Conservation (phyloP, 2,797 vertebrate genomes). For the Cottoperca gobio region DNA sequence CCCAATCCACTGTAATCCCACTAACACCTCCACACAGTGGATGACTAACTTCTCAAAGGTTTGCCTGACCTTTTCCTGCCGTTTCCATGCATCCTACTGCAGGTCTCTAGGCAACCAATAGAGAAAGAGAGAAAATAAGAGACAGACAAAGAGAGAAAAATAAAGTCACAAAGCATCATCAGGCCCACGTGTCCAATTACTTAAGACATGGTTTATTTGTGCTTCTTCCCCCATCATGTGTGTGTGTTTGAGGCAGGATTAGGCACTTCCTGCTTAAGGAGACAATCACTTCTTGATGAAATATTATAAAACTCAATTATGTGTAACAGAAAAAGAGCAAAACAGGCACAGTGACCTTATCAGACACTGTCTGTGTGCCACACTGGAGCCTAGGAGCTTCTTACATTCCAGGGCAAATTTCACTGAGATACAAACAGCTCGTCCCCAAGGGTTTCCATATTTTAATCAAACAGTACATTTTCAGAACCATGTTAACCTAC, state of each 20-base stretch:
- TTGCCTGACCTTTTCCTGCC: conserved; percentile 80
- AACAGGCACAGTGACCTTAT: conserved; percentile 55
- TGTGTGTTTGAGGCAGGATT: neutral
- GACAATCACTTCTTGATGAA: conserved; percentile 8
- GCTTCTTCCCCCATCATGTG: conserved; percentile 6
- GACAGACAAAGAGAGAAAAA: conserved; percentile 53
- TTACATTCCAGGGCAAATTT: conserved; percentile 48
- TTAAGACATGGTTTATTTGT: conserved; percentile 25
- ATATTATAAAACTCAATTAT: conserved; percentile 24
- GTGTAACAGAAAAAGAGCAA: neutral
- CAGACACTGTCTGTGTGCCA: conserved; percentile 27
- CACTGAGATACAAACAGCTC: conserved; percentile 48
- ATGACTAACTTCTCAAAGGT: conserved; percentile 82
- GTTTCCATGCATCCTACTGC: conserved; percentile 78
- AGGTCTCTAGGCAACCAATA: conserved; percentile 79
- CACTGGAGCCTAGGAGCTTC: conserved; percentile 47
- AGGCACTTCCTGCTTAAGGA: neutral
- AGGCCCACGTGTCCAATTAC: conserved; percentile 48
- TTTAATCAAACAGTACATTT: conserved; percentile 52
- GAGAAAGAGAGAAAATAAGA: conserved; percentile 45
- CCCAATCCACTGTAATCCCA: conserved; percentile 48
- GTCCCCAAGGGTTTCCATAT: conserved; percentile 35
- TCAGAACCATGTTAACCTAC: conserved; percentile 34
- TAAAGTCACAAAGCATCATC: conserved; percentile 61
- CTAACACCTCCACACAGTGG: conserved; percentile 70